These are phyloP conservation scores for Ricordea florida DNA, from an alignment of 92 coral and sea anemone genomes.

Conservation along the genomic window DNA sequence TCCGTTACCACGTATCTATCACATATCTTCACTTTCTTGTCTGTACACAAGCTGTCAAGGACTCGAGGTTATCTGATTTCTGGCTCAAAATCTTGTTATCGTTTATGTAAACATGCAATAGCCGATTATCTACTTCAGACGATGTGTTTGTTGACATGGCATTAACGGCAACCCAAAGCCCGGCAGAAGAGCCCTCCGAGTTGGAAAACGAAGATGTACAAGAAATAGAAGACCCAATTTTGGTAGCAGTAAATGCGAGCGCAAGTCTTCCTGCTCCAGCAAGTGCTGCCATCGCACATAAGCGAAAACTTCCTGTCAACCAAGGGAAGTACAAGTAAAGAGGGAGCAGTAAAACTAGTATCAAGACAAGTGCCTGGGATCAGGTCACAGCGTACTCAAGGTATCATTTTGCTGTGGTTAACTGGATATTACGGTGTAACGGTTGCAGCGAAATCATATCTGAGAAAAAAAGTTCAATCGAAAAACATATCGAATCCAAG, in stretches of 20 bases:
- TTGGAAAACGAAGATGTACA: too few relatives aligned
- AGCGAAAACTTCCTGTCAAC: slow-evolving; percentile 16
- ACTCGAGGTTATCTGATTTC: neutral
- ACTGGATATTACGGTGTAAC: slow-evolving; percentile 45
- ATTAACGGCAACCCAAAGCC: neutral
- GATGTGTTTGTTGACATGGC: neutral
- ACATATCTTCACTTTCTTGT: neutral
- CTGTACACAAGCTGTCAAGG: neutral
- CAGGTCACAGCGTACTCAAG: slow-evolving; percentile 30
- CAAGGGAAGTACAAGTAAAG: slow-evolving; percentile 28
- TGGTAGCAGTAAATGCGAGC: too few relatives aligned
- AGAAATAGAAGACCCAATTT: too few relatives aligned
- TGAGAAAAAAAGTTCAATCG: slow-evolving; percentile 41
- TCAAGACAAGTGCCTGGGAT: slow-evolving; percentile 34
- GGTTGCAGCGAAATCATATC: slow-evolving; percentile 39
- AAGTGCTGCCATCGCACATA: slow-evolving; percentile 6
- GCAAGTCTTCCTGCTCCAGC: neutral
- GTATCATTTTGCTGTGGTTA: slow-evolving; percentile 24
- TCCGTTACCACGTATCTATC: too few relatives aligned
- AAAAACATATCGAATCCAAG: slow-evolving; percentile 24
- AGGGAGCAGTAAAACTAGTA: neutral
- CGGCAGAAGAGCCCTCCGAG: too few relatives aligned
- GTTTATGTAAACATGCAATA: neutral
- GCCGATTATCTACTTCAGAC: neutral
- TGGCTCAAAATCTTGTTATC: neutral